Percentiles rank a stretch among this genome's conserved stretches.
Evolutionary conservation across 2,888 invertebrate genomes (phyloP).

Genomic region (Bedellia somnulentella): DNA sequence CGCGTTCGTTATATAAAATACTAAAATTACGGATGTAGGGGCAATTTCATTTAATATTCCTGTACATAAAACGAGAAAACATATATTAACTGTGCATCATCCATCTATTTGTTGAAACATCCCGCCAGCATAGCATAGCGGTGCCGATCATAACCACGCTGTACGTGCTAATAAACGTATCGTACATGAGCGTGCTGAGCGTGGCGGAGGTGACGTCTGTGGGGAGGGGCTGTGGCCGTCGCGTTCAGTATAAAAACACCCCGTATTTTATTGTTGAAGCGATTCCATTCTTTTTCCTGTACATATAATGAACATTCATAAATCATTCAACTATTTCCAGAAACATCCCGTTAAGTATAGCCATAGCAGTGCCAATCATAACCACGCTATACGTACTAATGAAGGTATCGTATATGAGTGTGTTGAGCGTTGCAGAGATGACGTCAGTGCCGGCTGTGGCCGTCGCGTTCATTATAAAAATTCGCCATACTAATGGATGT

Average conservation of each 20-base stretch:
- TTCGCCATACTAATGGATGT: conserved; percentile 76
- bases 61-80: too few relatives aligned
- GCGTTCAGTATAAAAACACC: conserved; percentile 66
- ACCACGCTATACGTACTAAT: conserved; percentile 79
- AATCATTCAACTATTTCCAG: conserved; percentile 59
- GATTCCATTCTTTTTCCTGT: too few relatives aligned
- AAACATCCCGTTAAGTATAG: conserved; percentile 78
- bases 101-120: too few relatives aligned
- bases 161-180: conserved; percentile 82
- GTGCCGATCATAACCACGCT: conserved; percentile 79
- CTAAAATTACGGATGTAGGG: too few relatives aligned
- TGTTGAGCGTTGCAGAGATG: conserved; percentile 72
- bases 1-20: too few relatives aligned
- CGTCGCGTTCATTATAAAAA: conserved; percentile 63
- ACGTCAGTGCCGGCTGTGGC: conserved; percentile 76
- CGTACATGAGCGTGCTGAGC: conserved; percentile 82
- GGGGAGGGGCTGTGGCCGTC: conserved; percentile 82
- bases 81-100: too few relatives aligned
- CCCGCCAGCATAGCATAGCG: too few relatives aligned
- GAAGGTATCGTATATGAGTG: conserved; percentile 87
- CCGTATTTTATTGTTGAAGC: too few relatives aligned
- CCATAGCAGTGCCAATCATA: conserved; percentile 80
- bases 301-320: too few relatives aligned
- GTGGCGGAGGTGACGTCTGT: conserved; percentile 72
- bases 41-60: too few relatives aligned